Evolutionary conservation across 2,113 vertebrate species (phyloP).

Genomic region (Catagonus wagneri): DNA sequence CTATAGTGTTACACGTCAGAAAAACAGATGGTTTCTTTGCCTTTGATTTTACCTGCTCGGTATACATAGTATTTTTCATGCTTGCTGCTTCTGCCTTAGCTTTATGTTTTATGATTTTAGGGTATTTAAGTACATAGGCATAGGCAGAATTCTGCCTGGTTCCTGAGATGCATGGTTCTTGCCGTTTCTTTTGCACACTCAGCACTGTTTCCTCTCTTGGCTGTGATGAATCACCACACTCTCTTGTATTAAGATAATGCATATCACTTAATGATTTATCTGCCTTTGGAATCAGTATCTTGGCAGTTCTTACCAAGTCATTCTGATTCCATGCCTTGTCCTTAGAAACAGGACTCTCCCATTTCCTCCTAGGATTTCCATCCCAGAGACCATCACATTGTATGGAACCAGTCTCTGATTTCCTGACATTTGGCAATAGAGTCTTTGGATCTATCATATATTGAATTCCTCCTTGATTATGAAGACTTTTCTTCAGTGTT

Average conservation of each 20-base stretch:
- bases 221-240: too few species aligned
- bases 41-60: conserved; percentile 9
- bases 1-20: not conserved
- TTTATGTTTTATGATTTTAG: not conserved
- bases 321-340: not conserved
- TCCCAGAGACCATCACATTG: not conserved
- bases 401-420: not conserved
- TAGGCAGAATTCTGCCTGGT: not conserved
- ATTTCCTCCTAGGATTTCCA: not conserved
- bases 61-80: not conserved
- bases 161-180: not conserved
- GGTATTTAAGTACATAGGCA: not conserved
- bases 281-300: too few species aligned
- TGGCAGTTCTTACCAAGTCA: not conserved
- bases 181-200: not conserved
- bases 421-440: not conserved
- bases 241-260: too few species aligned
- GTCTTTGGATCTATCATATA: not conserved
- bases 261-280: too few species aligned
- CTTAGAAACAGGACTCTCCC: not conserved
- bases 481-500: not conserved
- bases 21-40: conserved; percentile 13
- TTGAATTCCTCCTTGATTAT: not conserved
- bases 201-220: too few species aligned
- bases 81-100: not conserved